These are phyloP conservation scores for Diloba caeruleocephala DNA, from an alignment of 2,888 invertebrate species.

Conservation along the genomic window DNA sequence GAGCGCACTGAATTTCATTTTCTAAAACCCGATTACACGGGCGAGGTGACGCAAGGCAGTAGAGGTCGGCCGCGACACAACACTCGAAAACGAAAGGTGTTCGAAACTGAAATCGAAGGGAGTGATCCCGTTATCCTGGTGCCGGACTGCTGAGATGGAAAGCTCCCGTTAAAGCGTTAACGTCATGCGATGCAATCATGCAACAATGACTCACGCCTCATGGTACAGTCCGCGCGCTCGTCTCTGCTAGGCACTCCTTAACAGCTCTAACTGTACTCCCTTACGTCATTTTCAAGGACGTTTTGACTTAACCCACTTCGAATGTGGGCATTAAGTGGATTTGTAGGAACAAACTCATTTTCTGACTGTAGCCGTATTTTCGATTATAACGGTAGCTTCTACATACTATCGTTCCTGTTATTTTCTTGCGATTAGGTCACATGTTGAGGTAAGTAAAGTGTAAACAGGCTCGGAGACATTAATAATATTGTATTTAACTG, in stretches of 20 bases:
- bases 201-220: slow-evolving; percentile 67
- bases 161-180: slow-evolving; percentile 81
- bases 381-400: slow-evolving; percentile 47
- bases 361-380: slow-evolving; percentile 35
- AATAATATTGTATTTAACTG: too few relatives aligned
- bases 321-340: slow-evolving; percentile 43
- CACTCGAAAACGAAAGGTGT: slow-evolving; percentile 85
- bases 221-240: slow-evolving; percentile 40
- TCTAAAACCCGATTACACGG: slow-evolving; percentile 86
- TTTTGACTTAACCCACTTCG: slow-evolving; percentile 54
- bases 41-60: slow-evolving; percentile 77
- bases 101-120: slow-evolving; percentile 87
- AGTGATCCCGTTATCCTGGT: slow-evolving; percentile 85
- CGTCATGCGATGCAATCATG: slow-evolving; percentile 73
- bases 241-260: slow-evolving; percentile 43
- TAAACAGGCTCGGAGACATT: too few relatives aligned
- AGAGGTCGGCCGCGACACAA: slow-evolving; percentile 81
- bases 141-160: slow-evolving; percentile 79
- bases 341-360: slow-evolving; percentile 44
- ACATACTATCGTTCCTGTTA: slow-evolving; percentile 21
- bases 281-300: slow-evolving; percentile 67
- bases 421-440: slow-evolving; percentile 36
- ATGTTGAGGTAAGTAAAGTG: slow-evolving; percentile 1
- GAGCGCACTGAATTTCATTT: slow-evolving; percentile 85
- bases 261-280: slow-evolving; percentile 57